Base-by-base conservation (phyloP, 2,888 invertebrate genomes). In the Orthosia gothica region DNA sequence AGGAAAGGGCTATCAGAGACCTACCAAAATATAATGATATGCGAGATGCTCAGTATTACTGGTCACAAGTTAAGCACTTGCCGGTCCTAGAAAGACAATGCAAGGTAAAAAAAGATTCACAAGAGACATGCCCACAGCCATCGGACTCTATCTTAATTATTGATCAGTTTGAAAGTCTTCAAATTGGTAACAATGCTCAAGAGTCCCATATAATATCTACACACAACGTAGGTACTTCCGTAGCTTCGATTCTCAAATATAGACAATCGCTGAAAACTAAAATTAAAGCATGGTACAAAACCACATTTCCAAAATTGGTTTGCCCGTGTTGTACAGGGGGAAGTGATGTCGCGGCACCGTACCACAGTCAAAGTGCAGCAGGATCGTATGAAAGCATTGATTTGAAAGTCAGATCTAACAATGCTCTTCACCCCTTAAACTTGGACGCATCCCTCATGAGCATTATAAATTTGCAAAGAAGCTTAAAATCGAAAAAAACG, bases 291-390 rank as follows among this genome's bases (percentile, higher is more conserved):
- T 91, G 90, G 87, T 87, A 83, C 61, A 91, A 87, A 79, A 74
- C 79, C 4, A 77, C 65, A 58, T 73, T 90, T 7, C 94, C 94
- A 15, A 93, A 79, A 74, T 45, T 92, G 0, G 32, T 92, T 0
- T 96, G 95, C 64, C 95, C 95, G 1, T 95, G 95, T 81, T 95
- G 95, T 76, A 89, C 90, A 45, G 92, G 93, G 5, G 92, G 91
- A 11, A 88, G 85, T n/a, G 91, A 91, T 70, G 80, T 76, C 12
- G 68, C 86, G 26, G 88, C 91, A 75, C 84, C 85, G 5, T 89
- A 87, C 74, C 73, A 66, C 63, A 77, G 78, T 72, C 86, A 84
- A 62, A 90, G 81, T 58, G 71, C 87, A n/a, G 82, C 73, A 15
- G 91, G 88, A 76, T 95, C 94, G 2, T 95, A 92, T 76, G 94